Base-by-base conservation (phyloP, 2,113 vertebrate genomes). In the Saccopteryx leptura region DNA sequence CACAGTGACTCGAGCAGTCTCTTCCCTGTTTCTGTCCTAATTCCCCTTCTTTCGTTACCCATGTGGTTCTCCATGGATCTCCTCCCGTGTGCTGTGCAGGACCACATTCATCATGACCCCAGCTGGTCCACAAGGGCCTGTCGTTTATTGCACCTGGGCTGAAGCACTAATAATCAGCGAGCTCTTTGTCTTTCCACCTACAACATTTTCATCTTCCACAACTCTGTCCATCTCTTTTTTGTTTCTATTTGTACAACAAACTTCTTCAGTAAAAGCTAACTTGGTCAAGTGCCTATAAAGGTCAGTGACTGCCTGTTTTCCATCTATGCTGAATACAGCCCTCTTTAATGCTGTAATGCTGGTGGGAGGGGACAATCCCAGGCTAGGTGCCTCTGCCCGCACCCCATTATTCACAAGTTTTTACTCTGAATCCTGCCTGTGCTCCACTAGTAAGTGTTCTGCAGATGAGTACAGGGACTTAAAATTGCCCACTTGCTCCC, bases 51-150 rank as follows among this genome's bases (percentile, higher is more conserved):
- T 66, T n/a, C 15, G 15, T 33, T 31, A 71, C 4, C 50, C 54
- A 15, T 33, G 39, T 8, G n/a, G 28, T 52, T 69, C 87, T 85
- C 61, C 65, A 18, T 7, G 6, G 46, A 13, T 56, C 60, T 82
- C 28, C 11, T 72, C 48, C 33, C 9, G 21, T 48, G 11, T 1
- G 12, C 21, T 54, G 3, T 61, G 33, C n/a, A 69, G 68, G n/a
- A 33, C 7, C 13, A 1, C 0, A 0, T 61, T 7, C 31, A n/a
- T 60, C 4, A 1, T 4, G 58, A 19, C 54, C 78, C 28, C 1
- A 0, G 33, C 28, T 88, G 31, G 54, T 17, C 79, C 28, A 2
- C 9, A 21, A 46, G 33, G 33, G 3, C 21, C 13, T 0, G 0
- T 24, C 46, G 28, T 69, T 60, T 65, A 26, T 15, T 11, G 3